Evolutionary conservation across 2,797 vertebrate genomes (phyloP).

Genomic region (Yasuhikotakia modesta): DNA sequence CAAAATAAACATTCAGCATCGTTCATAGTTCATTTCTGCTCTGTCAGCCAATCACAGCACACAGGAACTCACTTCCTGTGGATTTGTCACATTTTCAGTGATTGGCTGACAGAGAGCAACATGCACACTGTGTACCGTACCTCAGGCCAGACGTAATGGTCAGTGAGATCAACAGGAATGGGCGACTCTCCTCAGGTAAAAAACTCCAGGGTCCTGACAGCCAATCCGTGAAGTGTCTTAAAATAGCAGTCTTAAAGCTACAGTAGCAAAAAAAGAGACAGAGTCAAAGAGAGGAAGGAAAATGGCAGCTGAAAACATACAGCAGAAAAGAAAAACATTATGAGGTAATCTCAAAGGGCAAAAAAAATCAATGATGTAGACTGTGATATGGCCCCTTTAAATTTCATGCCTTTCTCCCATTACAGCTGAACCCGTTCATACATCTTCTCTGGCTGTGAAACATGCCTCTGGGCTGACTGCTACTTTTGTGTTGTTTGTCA

Average conservation of each 20-base stretch:
- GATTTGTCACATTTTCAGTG: not conserved
- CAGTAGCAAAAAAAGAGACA: not conserved
- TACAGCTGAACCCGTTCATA: not conserved
- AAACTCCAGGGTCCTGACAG: not conserved
- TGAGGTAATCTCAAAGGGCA: not conserved
- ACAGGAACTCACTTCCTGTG: not conserved
- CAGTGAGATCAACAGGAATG: not conserved
- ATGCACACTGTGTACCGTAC: not conserved
- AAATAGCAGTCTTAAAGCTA: not conserved
- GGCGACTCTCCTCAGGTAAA: not conserved
- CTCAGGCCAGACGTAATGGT: not conserved
- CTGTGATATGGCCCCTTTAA: not conserved
- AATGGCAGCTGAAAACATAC: too few species aligned
- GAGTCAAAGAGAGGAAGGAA: too few species aligned
- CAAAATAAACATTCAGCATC: too few species aligned
- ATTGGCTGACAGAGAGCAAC: not conserved
- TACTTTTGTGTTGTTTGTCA: slow-evolving; percentile 35
- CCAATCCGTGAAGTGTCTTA: not conserved
- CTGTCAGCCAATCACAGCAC: not conserved
- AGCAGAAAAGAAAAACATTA: not conserved
- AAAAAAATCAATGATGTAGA: not conserved
- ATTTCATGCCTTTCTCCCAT: slow-evolving; percentile 13
- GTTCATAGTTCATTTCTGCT: too few species aligned
- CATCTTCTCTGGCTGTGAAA: slow-evolving; percentile 21
- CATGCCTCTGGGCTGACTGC: slow-evolving; percentile 30